Evolutionary conservation across 2,113 vertebrate species (phyloP).

Genomic region (Odontesthes bonariensis): DNA sequence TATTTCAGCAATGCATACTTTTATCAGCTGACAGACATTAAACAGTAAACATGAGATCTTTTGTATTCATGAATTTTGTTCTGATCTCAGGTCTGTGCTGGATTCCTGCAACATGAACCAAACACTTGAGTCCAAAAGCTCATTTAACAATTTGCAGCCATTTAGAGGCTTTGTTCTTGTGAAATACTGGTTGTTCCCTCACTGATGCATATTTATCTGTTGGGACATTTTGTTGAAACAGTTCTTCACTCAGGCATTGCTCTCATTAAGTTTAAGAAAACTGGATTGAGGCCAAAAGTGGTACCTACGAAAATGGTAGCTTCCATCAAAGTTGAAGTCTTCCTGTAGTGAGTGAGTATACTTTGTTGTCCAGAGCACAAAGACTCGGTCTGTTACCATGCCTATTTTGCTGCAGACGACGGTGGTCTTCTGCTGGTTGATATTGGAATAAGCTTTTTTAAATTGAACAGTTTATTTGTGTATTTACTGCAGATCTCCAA

Average conservation of each 20-base stretch:
- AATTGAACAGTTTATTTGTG: constrained; percentile 49
- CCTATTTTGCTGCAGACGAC: constrained; percentile 16
- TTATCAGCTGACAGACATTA: too few relatives aligned
- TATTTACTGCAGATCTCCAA: constrained; percentile 66
- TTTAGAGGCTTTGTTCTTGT: too few relatives aligned
- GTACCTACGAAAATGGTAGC: constrained; percentile 25
- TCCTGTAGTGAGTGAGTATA: constrained; percentile 4
- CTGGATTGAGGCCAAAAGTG: constrained; percentile 20
- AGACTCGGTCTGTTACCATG: constrained; percentile 3
- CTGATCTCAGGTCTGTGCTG: too few relatives aligned
- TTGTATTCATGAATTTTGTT: too few relatives aligned
- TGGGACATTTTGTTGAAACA: too few relatives aligned
- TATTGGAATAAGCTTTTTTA: constrained; percentile 38
- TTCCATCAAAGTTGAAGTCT: constrained; percentile 25
- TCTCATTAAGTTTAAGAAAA: constrained; percentile 21
- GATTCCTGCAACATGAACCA: too few relatives aligned
- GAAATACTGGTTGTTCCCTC: too few relatives aligned
- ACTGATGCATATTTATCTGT: too few relatives aligned
- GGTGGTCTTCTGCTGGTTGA: constrained; percentile 25
- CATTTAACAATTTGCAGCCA: neutral
- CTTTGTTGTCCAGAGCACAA: constrained; percentile 6
- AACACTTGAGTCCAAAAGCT: neutral
- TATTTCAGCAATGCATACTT: too few relatives aligned
- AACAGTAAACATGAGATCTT: too few relatives aligned
- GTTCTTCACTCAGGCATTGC: neutral